Conservation (phyloP, 2,113 vertebrate species). For the Apteryx owenii region DNA sequence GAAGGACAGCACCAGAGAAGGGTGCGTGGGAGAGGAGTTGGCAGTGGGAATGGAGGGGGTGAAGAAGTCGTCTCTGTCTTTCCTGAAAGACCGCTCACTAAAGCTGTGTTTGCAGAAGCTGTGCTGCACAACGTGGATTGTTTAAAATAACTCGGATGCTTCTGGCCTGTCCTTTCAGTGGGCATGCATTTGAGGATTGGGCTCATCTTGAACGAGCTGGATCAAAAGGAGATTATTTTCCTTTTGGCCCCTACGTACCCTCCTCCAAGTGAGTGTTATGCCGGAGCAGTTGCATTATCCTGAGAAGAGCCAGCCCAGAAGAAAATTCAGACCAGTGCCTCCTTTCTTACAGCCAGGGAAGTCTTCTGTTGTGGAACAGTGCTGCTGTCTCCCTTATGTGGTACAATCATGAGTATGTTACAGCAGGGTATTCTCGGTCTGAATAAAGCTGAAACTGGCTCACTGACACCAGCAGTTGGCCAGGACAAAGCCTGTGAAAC, state of each 20-base stretch:
- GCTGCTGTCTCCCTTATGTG: not conserved
- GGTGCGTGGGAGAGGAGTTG: not conserved
- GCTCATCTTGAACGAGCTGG: not conserved
- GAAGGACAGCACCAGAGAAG: not conserved
- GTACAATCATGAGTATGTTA: not conserved
- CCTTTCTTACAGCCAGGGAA: not conserved
- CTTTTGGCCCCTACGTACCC: not conserved
- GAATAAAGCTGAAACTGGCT: not conserved
- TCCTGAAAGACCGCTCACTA: not conserved
- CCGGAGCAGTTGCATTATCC: not conserved
- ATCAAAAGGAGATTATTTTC: not conserved
- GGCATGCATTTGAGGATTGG: not conserved
- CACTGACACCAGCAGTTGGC: accelerated
- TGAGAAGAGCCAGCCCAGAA: not conserved
- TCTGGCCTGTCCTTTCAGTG: not conserved
- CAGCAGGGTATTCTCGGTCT: not conserved
- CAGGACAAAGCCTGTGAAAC: not conserved
- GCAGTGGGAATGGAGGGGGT: not conserved
- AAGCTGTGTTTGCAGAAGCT: not conserved
- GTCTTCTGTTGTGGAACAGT: not conserved
- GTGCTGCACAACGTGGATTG: not conserved
- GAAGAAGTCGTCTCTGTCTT: not conserved
- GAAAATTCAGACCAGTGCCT: not conserved
- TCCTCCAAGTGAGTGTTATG: not conserved
- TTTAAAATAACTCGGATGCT: not conserved